phyloP scores from a whole-genome alignment of 2,888 invertebrate genomes.

The Holacanthella duospinosa region DNA sequence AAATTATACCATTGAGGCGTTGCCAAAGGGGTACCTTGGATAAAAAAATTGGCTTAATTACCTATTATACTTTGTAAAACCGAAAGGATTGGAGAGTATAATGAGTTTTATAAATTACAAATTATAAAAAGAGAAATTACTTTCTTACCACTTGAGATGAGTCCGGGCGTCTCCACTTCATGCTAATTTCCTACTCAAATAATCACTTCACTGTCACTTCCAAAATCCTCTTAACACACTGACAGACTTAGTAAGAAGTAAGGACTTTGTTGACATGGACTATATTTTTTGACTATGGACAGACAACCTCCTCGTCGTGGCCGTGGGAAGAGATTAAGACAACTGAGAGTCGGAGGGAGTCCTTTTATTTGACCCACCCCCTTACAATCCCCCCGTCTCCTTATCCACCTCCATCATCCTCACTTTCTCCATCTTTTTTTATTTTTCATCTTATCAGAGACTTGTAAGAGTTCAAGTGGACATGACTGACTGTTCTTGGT shows the following conservation, averaged over 20 bases:
- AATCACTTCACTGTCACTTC: background rate
- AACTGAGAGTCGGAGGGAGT: background rate
- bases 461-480: background rate
- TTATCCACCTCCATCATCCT: background rate
- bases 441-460: too few relatives aligned
- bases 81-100: too few relatives aligned
- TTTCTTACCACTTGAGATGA: background rate
- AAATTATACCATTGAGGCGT: too few relatives aligned
- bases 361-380: background rate
- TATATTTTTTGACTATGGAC: background rate
- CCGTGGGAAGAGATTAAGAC: background rate
- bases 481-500: background rate
- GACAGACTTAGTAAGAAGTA: background rate
- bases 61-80: too few relatives aligned
- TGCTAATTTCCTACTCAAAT: background rate
- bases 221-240: background rate
- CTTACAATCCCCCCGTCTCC: background rate
- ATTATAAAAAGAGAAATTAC: background rate
- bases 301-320: background rate
- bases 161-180: background rate
- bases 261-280: background rate
- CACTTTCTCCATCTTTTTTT: conserved; percentile 1
- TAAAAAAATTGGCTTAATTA: background rate
- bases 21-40: too few relatives aligned
- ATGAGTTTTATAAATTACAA: too few relatives aligned